phyloP scores from a whole-genome alignment of 1,140 invertebrate genomes.

The Cataglyphis hispanica region DNA sequence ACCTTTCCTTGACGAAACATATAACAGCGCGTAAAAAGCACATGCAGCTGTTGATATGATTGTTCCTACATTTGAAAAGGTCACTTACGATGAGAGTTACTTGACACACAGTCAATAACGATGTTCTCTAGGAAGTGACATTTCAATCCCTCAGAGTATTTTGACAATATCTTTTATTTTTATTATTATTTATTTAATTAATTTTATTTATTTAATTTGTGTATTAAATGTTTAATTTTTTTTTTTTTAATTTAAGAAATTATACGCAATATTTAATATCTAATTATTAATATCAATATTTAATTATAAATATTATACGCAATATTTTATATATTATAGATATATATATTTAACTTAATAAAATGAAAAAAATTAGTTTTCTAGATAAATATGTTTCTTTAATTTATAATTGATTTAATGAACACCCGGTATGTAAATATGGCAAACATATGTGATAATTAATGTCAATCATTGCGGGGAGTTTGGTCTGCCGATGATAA shows the following conservation, averaged over 20 bases:
- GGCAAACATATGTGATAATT: conserved; percentile 42
- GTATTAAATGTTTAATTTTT: not conserved
- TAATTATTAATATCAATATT: not conserved
- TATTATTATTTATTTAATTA: too few species aligned
- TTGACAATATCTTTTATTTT: conserved; percentile 4
- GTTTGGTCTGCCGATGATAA: conserved; percentile 34
- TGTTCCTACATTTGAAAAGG: conserved; percentile 58
- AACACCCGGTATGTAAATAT: not conserved
- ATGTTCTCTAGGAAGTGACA: conserved; percentile 46
- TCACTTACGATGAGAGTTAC: conserved; percentile 50
- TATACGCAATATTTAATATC: not conserved
- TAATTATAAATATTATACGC: too few species aligned
- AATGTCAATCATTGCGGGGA: not conserved
- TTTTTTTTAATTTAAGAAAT: not conserved
- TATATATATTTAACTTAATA: not conserved
- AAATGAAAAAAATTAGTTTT: not conserved
- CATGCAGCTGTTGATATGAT: not conserved
- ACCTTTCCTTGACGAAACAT: not conserved
- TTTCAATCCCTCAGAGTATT: conserved; percentile 32
- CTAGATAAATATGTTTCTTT: not conserved
- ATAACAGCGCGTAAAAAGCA: not conserved
- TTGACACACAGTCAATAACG: not conserved
- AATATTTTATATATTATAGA: not conserved
- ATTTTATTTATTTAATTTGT: too few species aligned
- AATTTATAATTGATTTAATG: not conserved